phyloP scores from a whole-genome alignment of 2,888 invertebrate species.

The Ariolimax columbianus region DNA sequence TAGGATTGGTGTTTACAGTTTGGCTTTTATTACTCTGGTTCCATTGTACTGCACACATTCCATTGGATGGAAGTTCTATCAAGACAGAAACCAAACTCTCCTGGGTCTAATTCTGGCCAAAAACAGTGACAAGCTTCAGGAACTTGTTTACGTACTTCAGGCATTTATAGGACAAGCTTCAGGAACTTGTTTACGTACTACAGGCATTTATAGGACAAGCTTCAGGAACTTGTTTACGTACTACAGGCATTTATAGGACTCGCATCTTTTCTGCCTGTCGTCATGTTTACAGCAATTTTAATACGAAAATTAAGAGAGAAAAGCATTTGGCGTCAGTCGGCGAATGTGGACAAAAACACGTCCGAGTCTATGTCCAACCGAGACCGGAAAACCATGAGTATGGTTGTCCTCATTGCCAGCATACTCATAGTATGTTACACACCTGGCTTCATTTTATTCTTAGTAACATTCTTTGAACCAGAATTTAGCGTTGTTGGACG shows the following conservation, averaged over 20 bases:
- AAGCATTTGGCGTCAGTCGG: neutral
- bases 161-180: too few relatives aligned
- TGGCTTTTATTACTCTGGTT: neutral
- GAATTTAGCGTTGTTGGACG: neutral
- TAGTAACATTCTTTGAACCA: neutral
- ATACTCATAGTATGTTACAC: neutral
- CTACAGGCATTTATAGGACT: neutral
- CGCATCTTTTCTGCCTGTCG: neutral
- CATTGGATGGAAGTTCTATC: constrained; percentile 10
- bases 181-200: too few relatives aligned
- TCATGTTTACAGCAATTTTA: neutral
- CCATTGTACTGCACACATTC: neutral
- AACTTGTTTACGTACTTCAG: too few relatives aligned
- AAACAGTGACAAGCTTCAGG: neutral
- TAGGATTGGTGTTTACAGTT: neutral
- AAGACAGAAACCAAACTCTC: neutral
- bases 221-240: neutral
- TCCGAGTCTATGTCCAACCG: neutral
- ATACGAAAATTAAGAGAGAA: neutral
- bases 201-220: too few relatives aligned
- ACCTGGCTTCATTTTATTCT: neutral
- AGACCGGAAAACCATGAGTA: neutral
- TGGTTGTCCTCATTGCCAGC: neutral
- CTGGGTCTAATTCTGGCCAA: neutral
- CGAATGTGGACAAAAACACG: neutral